These are phyloP conservation scores for Alcedo quadribrachys DNA, from an alignment of 2,797 vertebrate species.

Conservation along the genomic window DNA sequence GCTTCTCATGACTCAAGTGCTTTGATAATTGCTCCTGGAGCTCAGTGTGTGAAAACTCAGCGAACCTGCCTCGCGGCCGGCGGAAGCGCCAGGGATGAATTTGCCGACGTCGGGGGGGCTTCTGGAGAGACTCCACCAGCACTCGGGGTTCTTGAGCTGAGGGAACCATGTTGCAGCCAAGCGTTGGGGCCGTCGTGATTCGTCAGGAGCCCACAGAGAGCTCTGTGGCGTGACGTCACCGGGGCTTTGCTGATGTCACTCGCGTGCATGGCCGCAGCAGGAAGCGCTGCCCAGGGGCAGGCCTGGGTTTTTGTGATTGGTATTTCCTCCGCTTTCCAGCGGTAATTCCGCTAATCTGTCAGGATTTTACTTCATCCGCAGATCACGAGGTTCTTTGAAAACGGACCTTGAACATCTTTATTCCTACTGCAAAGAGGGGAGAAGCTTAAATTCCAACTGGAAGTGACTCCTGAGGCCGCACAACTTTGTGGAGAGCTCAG, in stretches of 20 bases:
- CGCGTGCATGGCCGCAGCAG: conserved; percentile 48
- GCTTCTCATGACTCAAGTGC: conserved; percentile 45
- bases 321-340: not conserved
- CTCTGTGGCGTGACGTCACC: not conserved
- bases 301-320: not conserved
- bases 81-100: not conserved
- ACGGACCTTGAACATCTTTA: not conserved
- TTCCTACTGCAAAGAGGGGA: not conserved
- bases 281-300: conserved; percentile 62
- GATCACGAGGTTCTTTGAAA: not conserved
- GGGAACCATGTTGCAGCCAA: not conserved
- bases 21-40: conserved; percentile 15
- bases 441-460: not conserved
- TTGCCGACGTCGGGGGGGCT: conserved; percentile 37
- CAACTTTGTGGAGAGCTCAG: not conserved
- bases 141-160: not conserved
- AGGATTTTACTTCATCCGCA: fast-evolving
- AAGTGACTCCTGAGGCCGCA: not conserved
- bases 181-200: not conserved
- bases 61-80: not conserved
- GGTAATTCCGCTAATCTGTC: not conserved
- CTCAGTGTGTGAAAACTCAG: not conserved
- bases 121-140: conserved; percentile 57
- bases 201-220: not conserved
- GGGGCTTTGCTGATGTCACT: conserved; percentile 21